A percentile compares a stretch with the other conserved stretches of the same genome.
These are phyloP conservation scores for Sciurus vulgaris DNA, from an alignment of 2,797 vertebrate species.

Conservation along the genomic window DNA sequence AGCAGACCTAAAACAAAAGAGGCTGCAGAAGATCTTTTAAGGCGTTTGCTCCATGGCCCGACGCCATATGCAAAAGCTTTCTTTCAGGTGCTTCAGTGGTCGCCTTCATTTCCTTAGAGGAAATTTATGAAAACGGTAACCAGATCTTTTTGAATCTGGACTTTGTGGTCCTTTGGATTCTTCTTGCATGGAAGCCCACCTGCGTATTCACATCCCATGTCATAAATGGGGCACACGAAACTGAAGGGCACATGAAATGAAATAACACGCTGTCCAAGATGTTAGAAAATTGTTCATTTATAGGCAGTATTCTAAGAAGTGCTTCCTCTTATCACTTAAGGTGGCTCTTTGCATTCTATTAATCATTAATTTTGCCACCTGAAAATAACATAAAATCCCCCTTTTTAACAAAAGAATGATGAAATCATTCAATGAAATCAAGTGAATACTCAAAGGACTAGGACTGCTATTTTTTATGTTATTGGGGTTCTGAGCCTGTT, in stretches of 20 bases:
- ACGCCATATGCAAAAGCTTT: neutral
- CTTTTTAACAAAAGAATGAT: slow-evolving; percentile 20
- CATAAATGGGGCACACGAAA: neutral
- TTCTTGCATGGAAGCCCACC: neutral
- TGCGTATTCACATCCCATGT: neutral
- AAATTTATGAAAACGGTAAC: neutral
- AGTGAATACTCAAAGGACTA: slow-evolving; percentile 19
- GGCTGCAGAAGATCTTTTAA: neutral
- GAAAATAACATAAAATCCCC: slow-evolving; percentile 43
- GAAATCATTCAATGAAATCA: slow-evolving; percentile 43
- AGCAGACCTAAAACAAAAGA: neutral
- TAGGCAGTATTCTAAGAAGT: neutral
- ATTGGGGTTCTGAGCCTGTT: slow-evolving; percentile 19
- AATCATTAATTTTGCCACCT: slow-evolving; percentile 53
- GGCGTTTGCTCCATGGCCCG: neutral
- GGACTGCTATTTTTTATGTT: slow-evolving; percentile 62
- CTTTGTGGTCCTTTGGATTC: neutral
- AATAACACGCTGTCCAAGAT: neutral
- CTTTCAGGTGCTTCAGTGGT: neutral
- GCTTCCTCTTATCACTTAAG: slow-evolving; percentile 15
- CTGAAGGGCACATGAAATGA: neutral
- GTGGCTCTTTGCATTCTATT: slow-evolving; percentile 47
- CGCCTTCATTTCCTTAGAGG: neutral
- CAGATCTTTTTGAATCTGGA: neutral
- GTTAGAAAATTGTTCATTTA: neutral